Conservation (phyloP, 2,113 vertebrate genomes). For the Pogonocichla stellata region DNA sequence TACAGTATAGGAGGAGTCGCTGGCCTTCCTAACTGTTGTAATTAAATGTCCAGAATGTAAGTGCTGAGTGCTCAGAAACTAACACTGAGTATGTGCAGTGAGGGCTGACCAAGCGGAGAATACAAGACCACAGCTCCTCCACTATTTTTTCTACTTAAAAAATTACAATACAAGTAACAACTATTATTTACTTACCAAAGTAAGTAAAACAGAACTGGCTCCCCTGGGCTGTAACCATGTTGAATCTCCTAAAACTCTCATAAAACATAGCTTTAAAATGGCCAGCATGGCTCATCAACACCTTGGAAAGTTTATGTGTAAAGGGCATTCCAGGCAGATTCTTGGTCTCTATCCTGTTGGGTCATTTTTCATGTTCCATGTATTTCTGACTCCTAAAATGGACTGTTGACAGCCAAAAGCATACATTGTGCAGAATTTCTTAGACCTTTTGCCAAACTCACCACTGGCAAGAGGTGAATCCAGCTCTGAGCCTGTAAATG, state of each 20-base stretch:
- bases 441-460: neutral
- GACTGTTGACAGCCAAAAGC: neutral
- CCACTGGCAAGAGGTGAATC: neutral
- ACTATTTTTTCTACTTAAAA: neutral
- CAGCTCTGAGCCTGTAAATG: neutral
- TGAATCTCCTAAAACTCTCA: neutral
- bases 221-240: neutral
- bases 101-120: neutral
- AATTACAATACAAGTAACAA: neutral
- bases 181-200: neutral
- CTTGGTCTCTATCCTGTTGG: neutral
- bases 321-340: neutral
- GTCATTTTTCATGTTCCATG: neutral
- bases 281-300: neutral
- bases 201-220: neutral
- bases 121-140: neutral
- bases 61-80: neutral
- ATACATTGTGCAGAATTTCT: neutral
- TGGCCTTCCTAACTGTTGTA: neutral
- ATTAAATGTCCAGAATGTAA: neutral
- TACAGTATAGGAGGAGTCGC: neutral
- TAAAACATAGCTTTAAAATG: neutral
- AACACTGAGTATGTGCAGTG: neutral
- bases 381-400: neutral
- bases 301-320: neutral